phyloP scores from a whole-genome alignment of 2,888 invertebrate genomes.

The Leptinotarsa haldemani region DNA sequence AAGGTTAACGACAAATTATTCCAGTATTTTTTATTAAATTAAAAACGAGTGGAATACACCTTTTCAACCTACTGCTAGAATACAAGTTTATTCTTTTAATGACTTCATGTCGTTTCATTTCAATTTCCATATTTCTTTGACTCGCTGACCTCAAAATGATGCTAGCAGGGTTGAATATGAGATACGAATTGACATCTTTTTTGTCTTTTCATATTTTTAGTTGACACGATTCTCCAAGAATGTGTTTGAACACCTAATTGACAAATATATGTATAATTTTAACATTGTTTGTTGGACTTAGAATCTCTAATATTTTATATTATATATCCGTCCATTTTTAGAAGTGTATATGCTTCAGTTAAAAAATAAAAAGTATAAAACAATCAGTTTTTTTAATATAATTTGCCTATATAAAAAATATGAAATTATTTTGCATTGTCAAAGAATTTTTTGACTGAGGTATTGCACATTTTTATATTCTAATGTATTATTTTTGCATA shows the following conservation, averaged over 20 bases:
- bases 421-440: neutral
- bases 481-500: conserved; percentile 26
- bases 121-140: no score
- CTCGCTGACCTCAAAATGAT: no score
- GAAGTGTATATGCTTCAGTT: conserved; percentile 13
- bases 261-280: neutral
- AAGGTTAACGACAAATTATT: no score
- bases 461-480: neutral
- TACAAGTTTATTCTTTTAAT: no score
- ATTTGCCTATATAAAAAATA: no score
- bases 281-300: neutral
- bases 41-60: no score
- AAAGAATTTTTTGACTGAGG: conserved; percentile 6
- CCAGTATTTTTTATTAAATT: no score
- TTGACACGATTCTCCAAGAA: neutral
- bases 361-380: neutral
- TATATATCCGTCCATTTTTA: conserved; percentile 34
- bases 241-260: neutral
- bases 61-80: no score
- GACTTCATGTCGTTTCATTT: no score
- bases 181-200: neutral
- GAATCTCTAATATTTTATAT: neutral
- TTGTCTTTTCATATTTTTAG: neutral
- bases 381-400: neutral
- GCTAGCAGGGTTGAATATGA: neutral